Conservation (phyloP, 2,888 invertebrate species). For the Stenichneumon culpator region DNA sequence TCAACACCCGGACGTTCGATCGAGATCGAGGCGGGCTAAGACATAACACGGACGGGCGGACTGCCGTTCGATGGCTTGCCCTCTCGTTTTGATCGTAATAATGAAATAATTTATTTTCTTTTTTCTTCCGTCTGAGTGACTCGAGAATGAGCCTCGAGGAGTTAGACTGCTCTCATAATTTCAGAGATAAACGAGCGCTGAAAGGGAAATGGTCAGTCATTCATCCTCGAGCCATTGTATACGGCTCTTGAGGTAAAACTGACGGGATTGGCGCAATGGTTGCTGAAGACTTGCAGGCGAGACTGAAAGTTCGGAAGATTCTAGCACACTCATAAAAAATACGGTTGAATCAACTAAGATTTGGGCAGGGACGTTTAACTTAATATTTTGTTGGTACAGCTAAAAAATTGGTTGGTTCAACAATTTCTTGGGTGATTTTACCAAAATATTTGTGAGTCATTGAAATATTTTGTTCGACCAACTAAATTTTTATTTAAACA, state of each 20-base stretch:
- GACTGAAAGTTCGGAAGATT: too few species aligned
- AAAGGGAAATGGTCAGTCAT: background rate
- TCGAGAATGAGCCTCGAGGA: constrained; percentile 1
- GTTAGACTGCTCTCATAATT: constrained; percentile 5
- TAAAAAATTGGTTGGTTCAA: too few species aligned
- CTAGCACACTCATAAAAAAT: too few species aligned
- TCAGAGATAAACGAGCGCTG: background rate
- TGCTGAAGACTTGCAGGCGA: background rate
- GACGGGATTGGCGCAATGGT: background rate
- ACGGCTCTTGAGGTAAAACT: background rate
- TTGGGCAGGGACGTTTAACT: too few species aligned
- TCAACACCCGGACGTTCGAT: constrained; percentile 19
- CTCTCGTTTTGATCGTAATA: constrained; percentile 33
- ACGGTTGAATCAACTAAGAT: too few species aligned
- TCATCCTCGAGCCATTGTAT: background rate
- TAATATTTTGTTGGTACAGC: too few species aligned
- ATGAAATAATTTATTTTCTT: constrained; percentile 27
- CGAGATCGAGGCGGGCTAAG: constrained; percentile 14
- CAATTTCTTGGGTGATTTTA: too few species aligned
- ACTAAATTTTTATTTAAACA: too few species aligned
- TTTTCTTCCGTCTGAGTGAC: background rate
- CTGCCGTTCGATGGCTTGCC: constrained; percentile 23
- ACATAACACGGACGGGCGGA: constrained; percentile 21
- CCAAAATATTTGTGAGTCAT: too few species aligned
- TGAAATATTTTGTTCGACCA: too few species aligned